A percentile compares a stretch with the other conserved stretches of the same genome.
Conservation (phyloP, 2,888 invertebrate genomes). For the Physocephala rufipes region DNA sequence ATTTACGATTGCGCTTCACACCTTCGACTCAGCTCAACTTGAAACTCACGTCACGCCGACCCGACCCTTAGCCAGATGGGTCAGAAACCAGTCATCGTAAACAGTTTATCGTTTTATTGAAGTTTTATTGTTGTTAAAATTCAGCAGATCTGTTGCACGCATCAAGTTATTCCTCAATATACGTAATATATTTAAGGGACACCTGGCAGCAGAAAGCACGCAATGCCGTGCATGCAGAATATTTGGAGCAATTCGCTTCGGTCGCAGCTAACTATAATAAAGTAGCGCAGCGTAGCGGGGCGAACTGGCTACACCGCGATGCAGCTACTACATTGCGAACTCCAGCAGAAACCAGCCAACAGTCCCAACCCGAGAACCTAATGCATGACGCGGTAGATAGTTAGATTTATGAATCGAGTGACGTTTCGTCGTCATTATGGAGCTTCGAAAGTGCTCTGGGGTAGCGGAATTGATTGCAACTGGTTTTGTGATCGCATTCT, state of each 20-base stretch:
- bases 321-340: neutral
- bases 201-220: constrained; percentile 2
- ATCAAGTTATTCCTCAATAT: too few species aligned
- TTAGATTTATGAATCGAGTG: constrained; percentile 1
- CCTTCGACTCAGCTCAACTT: constrained; percentile 15
- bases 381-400: neutral
- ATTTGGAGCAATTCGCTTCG: constrained; percentile 16
- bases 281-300: neutral
- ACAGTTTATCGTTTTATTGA: constrained; percentile 20
- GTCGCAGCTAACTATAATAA: neutral
- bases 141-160: neutral
- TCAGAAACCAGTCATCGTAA: neutral
- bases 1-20: constrained; percentile 15
- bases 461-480: neutral
- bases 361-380: neutral
- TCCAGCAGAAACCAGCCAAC: neutral
- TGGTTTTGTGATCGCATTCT: constrained; percentile 1
- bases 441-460: neutral
- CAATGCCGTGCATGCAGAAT: neutral
- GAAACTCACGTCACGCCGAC: constrained; percentile 1
- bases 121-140: neutral
- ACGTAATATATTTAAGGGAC: constrained; percentile 13
- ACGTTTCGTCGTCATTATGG: neutral
- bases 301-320: neutral
- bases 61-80: neutral